Base-by-base conservation (phyloP, 2,113 vertebrate genomes). In the Merops nubicus region DNA sequence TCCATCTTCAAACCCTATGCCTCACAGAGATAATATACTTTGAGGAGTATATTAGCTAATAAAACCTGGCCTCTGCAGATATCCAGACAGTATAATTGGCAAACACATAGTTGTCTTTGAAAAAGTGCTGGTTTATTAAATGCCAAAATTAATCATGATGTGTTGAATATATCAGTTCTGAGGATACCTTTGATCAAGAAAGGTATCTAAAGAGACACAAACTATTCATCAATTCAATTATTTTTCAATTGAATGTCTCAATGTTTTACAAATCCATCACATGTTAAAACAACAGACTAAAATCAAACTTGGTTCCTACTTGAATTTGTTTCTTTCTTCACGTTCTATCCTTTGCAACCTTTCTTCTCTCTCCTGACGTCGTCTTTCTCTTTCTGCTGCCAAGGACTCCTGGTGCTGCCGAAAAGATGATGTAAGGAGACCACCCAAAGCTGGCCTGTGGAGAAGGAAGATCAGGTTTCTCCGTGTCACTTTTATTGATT, bases 361-460 rank as follows among this genome's bases (percentile, higher is more conserved):
- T 83, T 99, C 99, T 75, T 99, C 99, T 97, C 99, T 98, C 96
- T 99, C 99, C 89, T 98, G 97, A 19, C 99, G 98, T 51, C 99
- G 98, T 72, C 98, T 98, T 92, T 99, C 99, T 96, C 99, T 98
- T 96, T 99, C 99, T 31, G 98, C 98, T 68, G 99, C 98, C 98
- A 99, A 96, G 21, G 99, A 99, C 93, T 99, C 99, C 93, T 99
- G 99, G 96, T 99, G 99, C 96, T 99, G 99, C 90, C 99, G 98
- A 98, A 99, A 99, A 19, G 99, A 99, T 64, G 99, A 99, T 21
- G 98, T 98, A 63, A 99, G 98, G 89, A 99, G 98, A 89, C 99
- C 98, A 89, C 99, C 99, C 80, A 98, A 96, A 81, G 97, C 91
- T 38, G 98, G 97, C 97, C 99, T 99, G 89, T 47, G 89, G 79